phyloP scores from a whole-genome alignment of 1,140 invertebrate genomes.

The Meteorus sp. region DNA sequence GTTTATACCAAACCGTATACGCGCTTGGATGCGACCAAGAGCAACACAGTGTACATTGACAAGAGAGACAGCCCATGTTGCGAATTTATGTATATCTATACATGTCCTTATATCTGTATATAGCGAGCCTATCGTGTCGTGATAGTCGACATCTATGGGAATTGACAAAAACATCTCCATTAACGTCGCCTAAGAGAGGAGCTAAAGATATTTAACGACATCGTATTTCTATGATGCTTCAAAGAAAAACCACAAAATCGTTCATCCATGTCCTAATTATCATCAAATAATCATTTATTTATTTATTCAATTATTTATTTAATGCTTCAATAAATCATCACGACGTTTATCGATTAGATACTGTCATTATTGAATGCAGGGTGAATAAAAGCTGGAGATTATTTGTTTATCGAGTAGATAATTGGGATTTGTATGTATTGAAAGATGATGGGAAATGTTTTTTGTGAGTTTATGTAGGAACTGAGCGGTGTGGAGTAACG shows the following conservation, averaged over 20 bases:
- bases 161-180: conserved; percentile 29
- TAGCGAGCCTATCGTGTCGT: conserved; percentile 9
- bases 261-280: too few relatives aligned
- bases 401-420: not conserved
- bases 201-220: not conserved
- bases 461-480: not conserved
- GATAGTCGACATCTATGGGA: conserved; percentile 18
- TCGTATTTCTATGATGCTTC: not conserved
- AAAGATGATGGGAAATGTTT: not conserved
- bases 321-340: too few relatives aligned
- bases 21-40: conserved; percentile 19
- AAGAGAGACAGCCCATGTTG: not conserved
- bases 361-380: too few relatives aligned
- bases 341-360: too few relatives aligned
- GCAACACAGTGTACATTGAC: not conserved
- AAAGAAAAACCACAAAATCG: not conserved
- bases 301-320: too few relatives aligned
- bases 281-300: too few relatives aligned
- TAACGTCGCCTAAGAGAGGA: conserved; percentile 8
- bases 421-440: not conserved
- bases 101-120: too few relatives aligned
- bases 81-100: too few relatives aligned
- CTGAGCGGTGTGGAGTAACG: conserved; percentile 1
- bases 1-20: conserved; percentile 24
- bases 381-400: too few relatives aligned